These are phyloP conservation scores for Nephrocerus scutellatus DNA, from an alignment of 2,888 invertebrate genomes.

Conservation along the genomic window DNA sequence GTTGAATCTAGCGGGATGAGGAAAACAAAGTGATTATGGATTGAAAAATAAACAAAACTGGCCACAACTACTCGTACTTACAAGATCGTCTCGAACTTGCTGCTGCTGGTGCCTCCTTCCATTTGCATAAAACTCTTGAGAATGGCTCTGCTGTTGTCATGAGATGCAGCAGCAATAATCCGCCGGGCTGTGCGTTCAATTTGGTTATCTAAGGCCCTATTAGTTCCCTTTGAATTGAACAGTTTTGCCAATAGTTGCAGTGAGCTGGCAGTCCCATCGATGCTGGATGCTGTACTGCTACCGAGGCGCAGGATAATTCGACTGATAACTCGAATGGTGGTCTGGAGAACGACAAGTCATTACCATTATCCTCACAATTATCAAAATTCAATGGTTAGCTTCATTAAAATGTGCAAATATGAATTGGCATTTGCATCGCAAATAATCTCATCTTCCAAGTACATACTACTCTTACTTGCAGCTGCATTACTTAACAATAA, in stretches of 20 bases:
- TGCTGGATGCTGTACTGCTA: too few species aligned
- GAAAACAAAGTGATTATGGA: neutral
- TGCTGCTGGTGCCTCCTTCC: slow-evolving; percentile 18
- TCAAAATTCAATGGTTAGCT: too few species aligned
- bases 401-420: too few species aligned
- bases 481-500: too few species aligned
- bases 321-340: too few species aligned
- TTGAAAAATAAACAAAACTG: slow-evolving; percentile 2
- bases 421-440: too few species aligned
- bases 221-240: slow-evolving; percentile 26
- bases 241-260: slow-evolving; percentile 33
- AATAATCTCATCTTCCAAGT: too few species aligned
- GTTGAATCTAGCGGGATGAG: slow-evolving; percentile 22
- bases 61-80: neutral
- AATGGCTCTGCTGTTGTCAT: slow-evolving; percentile 28
- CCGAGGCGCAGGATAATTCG: too few species aligned
- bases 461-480: too few species aligned
- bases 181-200: slow-evolving; percentile 34
- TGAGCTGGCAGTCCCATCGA: slow-evolving; percentile 26
- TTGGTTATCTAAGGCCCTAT: slow-evolving; percentile 31
- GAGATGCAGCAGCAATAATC: slow-evolving; percentile 18
- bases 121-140: slow-evolving; percentile 26
- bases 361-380: too few species aligned
- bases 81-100: slow-evolving; percentile 21
- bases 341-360: too few species aligned